Evolutionary conservation across 2,888 invertebrate genomes (phyloP), one percentile per base, ranked within the genome.

Genomic region (Entomobrya multifasciata): DNA sequence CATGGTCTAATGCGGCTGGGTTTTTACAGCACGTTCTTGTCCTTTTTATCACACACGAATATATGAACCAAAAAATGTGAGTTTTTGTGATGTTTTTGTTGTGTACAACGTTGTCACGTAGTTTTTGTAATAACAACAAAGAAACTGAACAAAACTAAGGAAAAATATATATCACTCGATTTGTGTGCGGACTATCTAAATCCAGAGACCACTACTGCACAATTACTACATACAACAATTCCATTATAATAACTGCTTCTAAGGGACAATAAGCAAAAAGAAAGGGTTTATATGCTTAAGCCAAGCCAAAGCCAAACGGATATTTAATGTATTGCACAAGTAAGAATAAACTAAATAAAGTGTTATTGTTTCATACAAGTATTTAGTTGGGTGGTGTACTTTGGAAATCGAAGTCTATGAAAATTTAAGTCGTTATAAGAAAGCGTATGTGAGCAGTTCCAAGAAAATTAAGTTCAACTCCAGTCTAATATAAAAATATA

Each of bases 81-180:
- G 78, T 78, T 60, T 47, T 25, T 76, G 57, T 78, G 41, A n/a
- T n/a, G n/a, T n/a, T n/a, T n/a, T 65, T 79, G 79, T 81, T 65
- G 36, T 72, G 30, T 27, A 44, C 49, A 27, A 20, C 44, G 83
- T 83, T 83, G 83, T 83, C 83, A 83, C 83, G 83, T 76, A 83
- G 74, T 65, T 74, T 36, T 17, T 62, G 74, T 60, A 41, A 72
- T 72, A 74, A 74, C 74, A 82, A 82, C 82, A 80, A 74, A 82
- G 72, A 72, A 79, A 79, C 65, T 13, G 49, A 67, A 57, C 76
- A 11, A 65, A 67, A 57, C 76, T 44, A 36, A 57, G 57, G 52
- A 65, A 55, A 41, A 52, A 52, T 44, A 74, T 74, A 57, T 57
- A 74, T 74, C 74, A 74, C 17, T 74, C 49, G n/a, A 20, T 44